These are phyloP conservation scores for Lucilia sericata DNA, from an alignment of 1,140 invertebrate genomes.

Conservation along the genomic window DNA sequence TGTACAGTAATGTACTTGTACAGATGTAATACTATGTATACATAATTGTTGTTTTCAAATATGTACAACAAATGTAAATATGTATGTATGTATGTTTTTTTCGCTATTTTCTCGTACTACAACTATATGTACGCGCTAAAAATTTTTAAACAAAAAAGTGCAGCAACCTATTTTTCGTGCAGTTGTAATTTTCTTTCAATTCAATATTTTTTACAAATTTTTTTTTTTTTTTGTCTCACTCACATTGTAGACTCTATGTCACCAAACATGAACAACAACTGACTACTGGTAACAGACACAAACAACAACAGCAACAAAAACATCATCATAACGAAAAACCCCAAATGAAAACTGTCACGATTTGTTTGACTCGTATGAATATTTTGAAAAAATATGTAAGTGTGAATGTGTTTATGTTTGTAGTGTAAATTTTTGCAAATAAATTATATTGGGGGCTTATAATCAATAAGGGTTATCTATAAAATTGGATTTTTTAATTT, in stretches of 20 bases:
- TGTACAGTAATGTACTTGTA: background rate
- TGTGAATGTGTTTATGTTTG: too few species aligned
- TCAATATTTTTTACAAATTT: background rate
- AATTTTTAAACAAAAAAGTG: background rate
- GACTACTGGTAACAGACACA: background rate
- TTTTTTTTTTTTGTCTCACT: background rate
- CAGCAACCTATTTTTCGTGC: background rate
- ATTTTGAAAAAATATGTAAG: too few species aligned
- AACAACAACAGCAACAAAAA: background rate
- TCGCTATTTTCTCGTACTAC: background rate
- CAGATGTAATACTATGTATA: background rate
- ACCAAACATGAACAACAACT: background rate
- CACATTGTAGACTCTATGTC: slow-evolving; percentile 32
- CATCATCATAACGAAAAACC: background rate
- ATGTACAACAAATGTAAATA: slow-evolving; percentile 9
- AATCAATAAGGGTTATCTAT: too few species aligned
- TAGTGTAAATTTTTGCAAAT: too few species aligned
- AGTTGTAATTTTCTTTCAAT: background rate
- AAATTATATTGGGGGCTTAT: too few species aligned
- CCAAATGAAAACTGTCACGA: slow-evolving; percentile 32
- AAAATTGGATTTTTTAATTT: too few species aligned
- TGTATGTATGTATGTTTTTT: background rate
- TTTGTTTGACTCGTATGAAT: background rate
- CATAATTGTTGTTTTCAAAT: background rate
- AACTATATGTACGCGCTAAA: background rate